Evolutionary conservation across 2,888 invertebrate genomes (phyloP), one percentile per base, ranked within the genome.

Genomic region (Hypsopygia costalis): DNA sequence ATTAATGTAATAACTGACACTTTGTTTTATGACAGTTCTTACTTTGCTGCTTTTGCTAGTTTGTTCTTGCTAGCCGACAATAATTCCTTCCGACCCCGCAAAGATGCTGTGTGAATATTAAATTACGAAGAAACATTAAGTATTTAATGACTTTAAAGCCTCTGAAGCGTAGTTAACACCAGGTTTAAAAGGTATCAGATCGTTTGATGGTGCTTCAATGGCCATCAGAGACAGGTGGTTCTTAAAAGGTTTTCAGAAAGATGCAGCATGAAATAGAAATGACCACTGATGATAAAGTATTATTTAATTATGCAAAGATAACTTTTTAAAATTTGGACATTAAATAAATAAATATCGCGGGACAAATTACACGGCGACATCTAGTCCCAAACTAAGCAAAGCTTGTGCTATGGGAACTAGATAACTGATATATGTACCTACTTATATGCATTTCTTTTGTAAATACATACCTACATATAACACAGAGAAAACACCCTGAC

Each of bases 91-190:
- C 8, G 6, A 2, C 25, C 43, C 43, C 30, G 44, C 34, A 41
- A 37, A 29, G 37, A 40, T 39, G 31, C 42, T 54, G 53, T 59
- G 51, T 67, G 64, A 69, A 73, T 74, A 61, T 68, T 66, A 62
- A 63, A 58, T 60, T 43, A 58, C 55, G 63, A 58, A 66, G 38
- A 52, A 55, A 59, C 20, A 36, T 34, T 37, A 36, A 30, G 34
- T 35, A 36, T 34, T 37, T 9, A 4, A 10, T 12, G n/a, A 5
- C 25, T 34, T 31, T 7, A 12, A 16, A 27, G 11, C 9, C 30
- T 28, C 9, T 36, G 25, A 28, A 32, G 31, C 9, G 29, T 31
- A 11, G 31, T 35, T 8, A 6, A 28, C 25, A 3, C 16, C 16
- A 22, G 9, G 22, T 25, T 25, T 8, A 34, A 34, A 34, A 34